Evolutionary conservation across 2,888 invertebrate species (phyloP), one percentile per base, ranked within the genome.

Genomic region (Sussaba pulchella): DNA sequence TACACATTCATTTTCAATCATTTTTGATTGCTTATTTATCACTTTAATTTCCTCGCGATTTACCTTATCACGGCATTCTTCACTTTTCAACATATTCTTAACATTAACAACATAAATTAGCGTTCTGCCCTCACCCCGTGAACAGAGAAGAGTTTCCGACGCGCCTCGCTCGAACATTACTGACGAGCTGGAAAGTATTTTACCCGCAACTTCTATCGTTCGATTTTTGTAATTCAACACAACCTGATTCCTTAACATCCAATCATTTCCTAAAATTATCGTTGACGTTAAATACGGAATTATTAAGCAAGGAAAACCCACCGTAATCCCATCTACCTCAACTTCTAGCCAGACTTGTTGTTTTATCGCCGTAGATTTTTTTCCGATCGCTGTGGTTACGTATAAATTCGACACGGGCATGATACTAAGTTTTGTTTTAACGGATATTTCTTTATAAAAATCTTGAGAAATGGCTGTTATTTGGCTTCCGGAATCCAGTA

Each of bases 401-500:
- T 21, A 43, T 12, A 63, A n/a, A 43, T 63, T 63, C 21, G 63
- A 63, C n/a, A 63, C 63, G 3, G 63, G 43, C 17, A 63, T n/a
- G 10, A 45, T 43, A n/a, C 14, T 63, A 6, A 63, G 8, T 63
- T 26, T 10, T 14, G 24, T 45, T 0, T 19, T 45, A 0, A 14
- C 24, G 3, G 63, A 63, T 63, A 45, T 43, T 21, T 64, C 47
- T 39, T 24, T 64, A 66, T 66, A 81, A 45, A 54, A 78, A 8
- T 57, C 50, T 14, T 82, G 78, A 0, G 75, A 75, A 1, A 71
- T 63, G 9, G 59, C 50, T 1, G 74, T 81, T 2, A 78, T 50
- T 14, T 81, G 70, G 19, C 72, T 81, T 0, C 72, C 77, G 2
- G 77, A 63, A 17, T 77, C 71, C 31, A 67, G 8, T 50, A 50